phyloP scores from a whole-genome alignment of 2,888 invertebrate species.

The Sycophila texana region DNA sequence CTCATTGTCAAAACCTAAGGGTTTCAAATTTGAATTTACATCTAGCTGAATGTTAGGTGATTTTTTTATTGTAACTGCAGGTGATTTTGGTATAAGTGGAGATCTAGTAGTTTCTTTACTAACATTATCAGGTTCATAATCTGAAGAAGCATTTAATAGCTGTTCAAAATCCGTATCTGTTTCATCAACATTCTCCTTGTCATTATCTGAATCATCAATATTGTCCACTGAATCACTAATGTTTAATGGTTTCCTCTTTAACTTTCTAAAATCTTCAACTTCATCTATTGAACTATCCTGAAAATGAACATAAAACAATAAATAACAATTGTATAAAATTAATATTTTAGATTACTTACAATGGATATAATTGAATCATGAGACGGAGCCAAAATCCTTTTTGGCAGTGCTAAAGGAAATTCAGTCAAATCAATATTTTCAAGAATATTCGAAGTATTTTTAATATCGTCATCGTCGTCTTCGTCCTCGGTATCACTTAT shows the following conservation, averaged over 20 bases:
- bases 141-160: conserved; percentile 38
- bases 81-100: neutral
- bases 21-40: conserved; percentile 59
- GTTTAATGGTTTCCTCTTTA: neutral
- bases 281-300: conserved; percentile 58
- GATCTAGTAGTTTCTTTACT: conserved; percentile 57
- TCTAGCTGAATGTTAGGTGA: neutral
- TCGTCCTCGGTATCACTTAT: conserved; percentile 42
- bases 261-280: conserved; percentile 17
- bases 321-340: neutral
- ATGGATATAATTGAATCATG: conserved; percentile 59
- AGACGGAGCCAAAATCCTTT: neutral
- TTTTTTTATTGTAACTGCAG: neutral
- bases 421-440: conserved; percentile 42
- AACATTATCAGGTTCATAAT: conserved; percentile 52
- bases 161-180: conserved; percentile 26
- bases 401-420: neutral
- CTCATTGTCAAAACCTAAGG: conserved; percentile 67
- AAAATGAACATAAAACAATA: conserved; percentile 19
- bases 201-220: conserved; percentile 24
- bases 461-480: neutral
- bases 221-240: neutral
- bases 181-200: neutral
- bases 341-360: conserved; percentile 51
- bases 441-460: conserved; percentile 1